Evolutionary conservation across 2,113 vertebrate species (phyloP), one percentile per base, ranked within the genome.

Genomic region (Daboia siamensis): DNA sequence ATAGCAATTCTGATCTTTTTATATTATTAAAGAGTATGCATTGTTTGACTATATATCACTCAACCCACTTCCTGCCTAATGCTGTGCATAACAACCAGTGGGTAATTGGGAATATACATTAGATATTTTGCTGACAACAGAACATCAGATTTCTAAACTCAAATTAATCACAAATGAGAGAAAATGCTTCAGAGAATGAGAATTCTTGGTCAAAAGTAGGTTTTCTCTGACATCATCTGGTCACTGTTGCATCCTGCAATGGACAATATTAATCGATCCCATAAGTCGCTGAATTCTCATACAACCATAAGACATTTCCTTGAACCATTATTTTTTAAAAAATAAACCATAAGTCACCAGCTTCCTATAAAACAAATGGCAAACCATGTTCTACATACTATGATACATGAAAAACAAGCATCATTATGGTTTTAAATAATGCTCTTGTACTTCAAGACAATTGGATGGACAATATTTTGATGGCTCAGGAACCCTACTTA

Each of bases 231-330:
- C 93, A 80, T 88, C 91, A 29, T n/a, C 93, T 23, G 26, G 95
- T 88, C 90, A 26, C 5, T 1, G 0, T 0, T 0, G 0, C 0
- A 0, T 69, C 24, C 85, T 90, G n/a, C 23, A 5, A 21, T 89
- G 10, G 1, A 11, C 1, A 55, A 0, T 0, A 2, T 9, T 3
- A 33, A 7, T 7, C 33, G 54, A 13, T 64, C 13, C 52, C n/a
- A 54, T 55, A 69, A 59, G 29, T 74, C 13, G 15, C n/a, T 74
- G 69, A 39, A 39, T 20, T 39, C n/a, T 56, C 87, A 39, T 39
- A 55, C 11, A 88, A 23, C 87, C 56, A 54, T 39, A 39, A 39
- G 9, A 23, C 9, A 56, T 39, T 21, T 33, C 23, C n/a, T 87
- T 54, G 29, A 87, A 87, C 17, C 51, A 54, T n/a, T 29, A 13